Evolutionary conservation across 1,140 invertebrate genomes (phyloP), one percentile per base, ranked within the genome.

Genomic region (Hermatobates lingyangjiaoensis): DNA sequence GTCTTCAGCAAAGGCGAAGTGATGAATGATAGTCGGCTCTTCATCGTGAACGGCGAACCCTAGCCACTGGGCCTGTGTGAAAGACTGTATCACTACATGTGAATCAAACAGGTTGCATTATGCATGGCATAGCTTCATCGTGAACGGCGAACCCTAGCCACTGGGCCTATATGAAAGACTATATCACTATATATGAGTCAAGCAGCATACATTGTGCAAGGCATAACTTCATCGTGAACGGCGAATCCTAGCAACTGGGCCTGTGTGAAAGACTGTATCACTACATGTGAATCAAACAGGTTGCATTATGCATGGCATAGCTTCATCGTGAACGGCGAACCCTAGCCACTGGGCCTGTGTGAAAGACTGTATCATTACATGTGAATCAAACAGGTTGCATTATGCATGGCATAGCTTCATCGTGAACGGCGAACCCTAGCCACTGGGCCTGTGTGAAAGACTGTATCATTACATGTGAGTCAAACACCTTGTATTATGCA

Each of bases 11-110:
- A 74, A 74, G 1, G 75, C 76, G 73, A 87, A 93, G 64, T 93
- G 89, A 68, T 92, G 88, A 54, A 90, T 87, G 45, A 93, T 91
- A 2, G 83, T 86, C 0, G 86, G 75, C 62, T 85, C 76, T 47
- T 69, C 63, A 63, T 93, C 87, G 54, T 74, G 70, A 3, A 91
- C 64, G 15, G 76, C 77, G 63, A 84, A 74, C 20, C 87, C 87
- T 50, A 89, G 60, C 68, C 75, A 85, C 26, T 72, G 55, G 46
- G 74, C 66, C 81, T 85, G 57, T 47, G 68, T 66, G 24, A 47
- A 49, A 57, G 50, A 48, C 51, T 49, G 40, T 50, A 53, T 54
- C 40, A 39, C 51, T 44, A 47, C 18, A 28, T 10, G 26, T 20
- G 23, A 30, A 39, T 44, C 30, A 52, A 20, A 44, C 27, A 18